Conservation (phyloP, 2,888 invertebrate genomes). For the Pecten maximus region DNA sequence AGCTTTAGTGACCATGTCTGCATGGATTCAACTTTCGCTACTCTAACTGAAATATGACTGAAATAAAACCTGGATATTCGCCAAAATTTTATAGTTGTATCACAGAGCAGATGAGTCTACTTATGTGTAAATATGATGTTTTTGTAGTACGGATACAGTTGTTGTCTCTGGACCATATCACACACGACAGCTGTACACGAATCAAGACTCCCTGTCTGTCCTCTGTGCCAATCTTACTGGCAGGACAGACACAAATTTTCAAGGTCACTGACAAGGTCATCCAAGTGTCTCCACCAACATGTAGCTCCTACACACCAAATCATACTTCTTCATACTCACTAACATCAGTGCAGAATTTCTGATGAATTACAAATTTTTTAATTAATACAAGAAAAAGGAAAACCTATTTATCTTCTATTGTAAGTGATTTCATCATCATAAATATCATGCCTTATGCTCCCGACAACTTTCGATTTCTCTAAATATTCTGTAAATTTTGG, state of each 20-base stretch:
- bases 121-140: neutral
- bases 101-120: neutral
- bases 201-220: constrained; percentile 1
- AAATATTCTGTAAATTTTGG: neutral
- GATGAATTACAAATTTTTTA: neutral
- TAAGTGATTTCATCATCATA: too few relatives aligned
- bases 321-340: neutral
- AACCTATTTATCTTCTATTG: neutral
- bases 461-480: neutral
- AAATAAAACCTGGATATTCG: neutral
- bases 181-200: neutral
- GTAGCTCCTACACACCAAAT: neutral
- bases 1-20: neutral
- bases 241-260: neutral
- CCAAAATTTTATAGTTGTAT: neutral
- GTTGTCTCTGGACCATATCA: constrained; percentile 21
- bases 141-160: neutral
- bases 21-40: neutral
- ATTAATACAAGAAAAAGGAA: neutral
- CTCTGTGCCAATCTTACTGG: neutral
- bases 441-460: too few relatives aligned
- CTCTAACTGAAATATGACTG: neutral
- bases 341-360: neutral
- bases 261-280: constrained; percentile 5
- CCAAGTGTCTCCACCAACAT: neutral